phyloP scores from a whole-genome alignment of 2,797 vertebrate genomes.

The Oreortyx pictus region DNA sequence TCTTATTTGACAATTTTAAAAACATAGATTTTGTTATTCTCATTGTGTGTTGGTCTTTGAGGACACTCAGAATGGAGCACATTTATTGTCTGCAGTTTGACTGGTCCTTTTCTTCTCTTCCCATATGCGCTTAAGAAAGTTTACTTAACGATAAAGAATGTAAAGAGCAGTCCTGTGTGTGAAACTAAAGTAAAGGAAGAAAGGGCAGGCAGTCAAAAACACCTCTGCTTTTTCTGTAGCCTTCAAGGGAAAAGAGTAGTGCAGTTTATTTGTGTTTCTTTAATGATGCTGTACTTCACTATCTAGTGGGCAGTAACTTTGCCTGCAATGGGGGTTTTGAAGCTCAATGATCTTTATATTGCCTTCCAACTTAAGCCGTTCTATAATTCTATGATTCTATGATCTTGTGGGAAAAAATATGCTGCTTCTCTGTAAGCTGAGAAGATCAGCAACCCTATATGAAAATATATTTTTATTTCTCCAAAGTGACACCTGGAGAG shows the following conservation, averaged over 20 bases:
- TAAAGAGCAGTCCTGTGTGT: not conserved
- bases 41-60: not conserved
- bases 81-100: fast-evolving
- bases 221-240: not conserved
- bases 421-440: not conserved
- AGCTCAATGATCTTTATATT: too few species aligned
- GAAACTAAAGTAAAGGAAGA: not conserved
- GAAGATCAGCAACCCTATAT: not conserved
- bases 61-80: not conserved
- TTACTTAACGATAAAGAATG: not conserved
- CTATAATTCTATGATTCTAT: too few species aligned
- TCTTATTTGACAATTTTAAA: not conserved
- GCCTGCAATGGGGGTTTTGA: too few species aligned
- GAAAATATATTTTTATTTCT: not conserved
- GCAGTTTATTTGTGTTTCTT: not conserved
- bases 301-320: not conserved
- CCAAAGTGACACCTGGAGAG: not conserved
- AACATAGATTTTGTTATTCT: not conserved
- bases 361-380: too few species aligned
- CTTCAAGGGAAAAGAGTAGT: not conserved
- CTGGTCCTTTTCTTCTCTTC: not conserved
- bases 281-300: not conserved
- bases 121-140: not conserved
- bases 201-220: not conserved
- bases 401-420: not conserved